phyloP scores from a whole-genome alignment of 2,888 invertebrate genomes.

The Coleophora deauratella region DNA sequence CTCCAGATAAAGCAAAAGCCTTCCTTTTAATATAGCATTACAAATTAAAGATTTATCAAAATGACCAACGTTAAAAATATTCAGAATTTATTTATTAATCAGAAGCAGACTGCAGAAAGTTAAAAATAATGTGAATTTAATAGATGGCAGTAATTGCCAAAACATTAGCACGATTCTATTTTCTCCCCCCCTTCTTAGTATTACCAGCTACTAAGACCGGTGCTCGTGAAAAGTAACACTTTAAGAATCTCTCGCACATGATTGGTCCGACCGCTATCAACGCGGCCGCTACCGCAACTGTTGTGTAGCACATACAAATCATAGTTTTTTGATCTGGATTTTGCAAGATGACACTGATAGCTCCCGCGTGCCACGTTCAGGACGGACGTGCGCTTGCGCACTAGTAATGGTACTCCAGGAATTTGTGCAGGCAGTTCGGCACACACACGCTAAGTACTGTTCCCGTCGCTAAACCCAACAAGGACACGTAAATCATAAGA shows the following conservation, averaged over 20 bases:
- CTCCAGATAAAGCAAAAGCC: too few relatives aligned
- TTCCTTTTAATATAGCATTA: too few relatives aligned
- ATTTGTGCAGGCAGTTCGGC: conserved; percentile 15
- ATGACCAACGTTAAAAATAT: too few relatives aligned
- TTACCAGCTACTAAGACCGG: too few relatives aligned
- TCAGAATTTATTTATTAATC: too few relatives aligned
- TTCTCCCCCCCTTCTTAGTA: too few relatives aligned
- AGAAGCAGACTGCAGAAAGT: too few relatives aligned
- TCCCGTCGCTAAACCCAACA: conserved; percentile 20
- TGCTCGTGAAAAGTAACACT: conserved; percentile 18
- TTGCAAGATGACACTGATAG: too few relatives aligned
- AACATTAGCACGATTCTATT: too few relatives aligned
- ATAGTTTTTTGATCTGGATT: too few relatives aligned
- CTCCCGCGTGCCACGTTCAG: conserved; percentile 22
- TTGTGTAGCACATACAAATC: conserved; percentile 37
- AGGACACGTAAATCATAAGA: conserved; percentile 28
- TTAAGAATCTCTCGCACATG: conserved; percentile 29
- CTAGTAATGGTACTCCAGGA: conserved; percentile 1
- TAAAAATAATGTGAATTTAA: too few relatives aligned
- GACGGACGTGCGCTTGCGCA: conserved; percentile 26
- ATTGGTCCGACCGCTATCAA: conserved; percentile 34
- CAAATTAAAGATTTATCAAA: background rate
- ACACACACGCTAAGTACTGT: conserved; percentile 18
- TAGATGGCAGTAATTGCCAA: too few relatives aligned
- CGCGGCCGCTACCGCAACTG: conserved; percentile 28